Evolutionary conservation across 1,140 invertebrate genomes (phyloP), one percentile per base, ranked within the genome.

Genomic region (Lucilia cuprina): DNA sequence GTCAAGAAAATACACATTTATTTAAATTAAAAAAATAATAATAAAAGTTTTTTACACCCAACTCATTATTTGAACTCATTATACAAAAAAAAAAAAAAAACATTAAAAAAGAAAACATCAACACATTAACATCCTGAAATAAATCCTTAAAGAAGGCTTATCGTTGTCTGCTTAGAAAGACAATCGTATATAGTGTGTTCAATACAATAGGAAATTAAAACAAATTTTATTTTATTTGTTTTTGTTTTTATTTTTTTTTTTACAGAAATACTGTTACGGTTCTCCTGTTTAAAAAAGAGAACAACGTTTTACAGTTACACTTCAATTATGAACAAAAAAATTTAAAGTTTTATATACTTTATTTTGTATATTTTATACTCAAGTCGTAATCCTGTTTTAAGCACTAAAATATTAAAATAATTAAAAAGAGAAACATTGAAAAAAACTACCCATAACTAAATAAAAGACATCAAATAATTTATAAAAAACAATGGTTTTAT

Each of bases 131-230:
- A 70, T 70, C 19, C 17, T 70, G n/a, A 19, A 21, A 17, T 14
- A 60, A 60, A 60, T 60, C 21, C 65, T 70, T 21, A 80, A 50
- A 21, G 77, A 80, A 80, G 65, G 84, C 84, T 84, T 84, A 90
- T 90, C 89, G 87, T 90, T 90, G 89, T 90, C 89, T 90, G 87
- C 89, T 85, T 80, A 80, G 70, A 34, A 88, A 90, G 89, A 90
- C 89, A 89, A 90, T 90, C 85, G 89, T 89, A 90, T 90, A 90
- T 88, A 90, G 89, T 90, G 88, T 87, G 88, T 85, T 87, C 83
- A 86, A 35, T 78, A 47, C 70, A 77, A 50, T 55, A 85, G 49
- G 47, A n/a, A 65, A 65, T 60, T 75, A 83, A 83, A 84, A 82
- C 5, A 9, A 83, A 70, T 30, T 21, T 55, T 65, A 80, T 47